A percentile compares a stretch with the other conserved stretches of the same genome.
These are phyloP conservation scores for Drosophila rubida DNA, from an alignment of 2,888 invertebrate species.

Conservation along the genomic window DNA sequence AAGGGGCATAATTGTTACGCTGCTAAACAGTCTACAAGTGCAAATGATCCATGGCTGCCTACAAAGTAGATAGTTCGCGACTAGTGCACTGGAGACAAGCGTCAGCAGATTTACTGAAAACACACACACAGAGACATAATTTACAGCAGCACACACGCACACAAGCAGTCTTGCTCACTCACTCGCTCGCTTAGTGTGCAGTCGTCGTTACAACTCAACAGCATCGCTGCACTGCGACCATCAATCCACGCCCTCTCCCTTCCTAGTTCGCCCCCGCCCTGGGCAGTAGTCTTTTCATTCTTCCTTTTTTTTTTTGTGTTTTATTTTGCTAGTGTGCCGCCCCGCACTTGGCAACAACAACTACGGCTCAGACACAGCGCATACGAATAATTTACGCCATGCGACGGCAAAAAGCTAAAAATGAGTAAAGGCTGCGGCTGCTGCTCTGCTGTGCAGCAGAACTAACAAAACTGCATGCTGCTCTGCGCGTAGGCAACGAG, in stretches of 20 bases:
- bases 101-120: too few species aligned
- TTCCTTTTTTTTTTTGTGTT: conserved; percentile 41
- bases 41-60: too few species aligned
- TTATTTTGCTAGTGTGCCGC: conserved; percentile 27
- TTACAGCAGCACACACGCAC: conserved; percentile 4
- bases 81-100: too few species aligned
- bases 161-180: conserved; percentile 18
- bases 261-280: conserved; percentile 29
- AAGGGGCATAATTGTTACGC: too few species aligned
- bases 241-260: conserved; percentile 46
- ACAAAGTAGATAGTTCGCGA: too few species aligned
- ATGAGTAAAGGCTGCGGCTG: conserved; percentile 71
- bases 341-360: conserved; percentile 52
- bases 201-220: conserved; percentile 69
- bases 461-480: conserved; percentile 40
- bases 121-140: conserved; percentile 1
- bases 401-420: conserved; percentile 75
- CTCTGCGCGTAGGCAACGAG: conserved; percentile 23
- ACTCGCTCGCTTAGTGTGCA: conserved; percentile 50
- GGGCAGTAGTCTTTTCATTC: conserved; percentile 64
- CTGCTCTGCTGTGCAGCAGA: conserved; percentile 17
- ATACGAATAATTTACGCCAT: conserved; percentile 79
- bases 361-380: conserved; percentile 56
- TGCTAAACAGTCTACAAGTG: too few species aligned
- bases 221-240: conserved; percentile 62